phyloP scores from a whole-genome alignment of 2,888 invertebrate species.

The Trachelus stipa region DNA sequence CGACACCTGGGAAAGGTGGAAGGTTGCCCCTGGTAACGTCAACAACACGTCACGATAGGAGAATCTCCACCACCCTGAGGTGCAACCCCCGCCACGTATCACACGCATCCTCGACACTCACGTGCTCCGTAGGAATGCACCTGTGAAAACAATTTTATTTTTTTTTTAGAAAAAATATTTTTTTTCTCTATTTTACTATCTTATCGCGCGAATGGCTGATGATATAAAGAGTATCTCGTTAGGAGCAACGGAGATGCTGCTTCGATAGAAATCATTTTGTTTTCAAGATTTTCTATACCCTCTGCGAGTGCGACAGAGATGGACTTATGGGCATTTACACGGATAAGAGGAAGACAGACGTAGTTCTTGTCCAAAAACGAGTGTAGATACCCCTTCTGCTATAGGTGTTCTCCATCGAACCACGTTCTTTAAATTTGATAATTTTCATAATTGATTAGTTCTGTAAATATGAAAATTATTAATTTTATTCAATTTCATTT shows the following conservation, averaged over 20 bases:
- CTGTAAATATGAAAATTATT: not conserved
- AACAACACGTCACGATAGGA: constrained; percentile 51
- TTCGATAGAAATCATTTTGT: not conserved
- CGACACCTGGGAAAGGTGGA: constrained; percentile 54
- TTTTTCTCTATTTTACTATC: not conserved
- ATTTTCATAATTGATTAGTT: not conserved
- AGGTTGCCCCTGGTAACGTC: constrained; percentile 62
- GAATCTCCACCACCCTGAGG: not conserved
- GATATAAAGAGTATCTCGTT: not conserved
- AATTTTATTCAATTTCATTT: not conserved
- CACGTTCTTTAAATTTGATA: not conserved
- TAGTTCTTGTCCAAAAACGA: not conserved
- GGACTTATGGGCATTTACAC: not conserved
- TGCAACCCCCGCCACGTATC: constrained; percentile 3
- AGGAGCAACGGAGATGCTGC: not conserved
- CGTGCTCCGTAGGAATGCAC: not conserved
- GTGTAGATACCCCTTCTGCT: not conserved
- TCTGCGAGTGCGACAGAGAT: not conserved
- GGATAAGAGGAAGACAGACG: not conserved
- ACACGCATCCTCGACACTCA: constrained; percentile 9
- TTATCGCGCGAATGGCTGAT: not conserved
- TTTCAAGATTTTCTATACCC: not conserved
- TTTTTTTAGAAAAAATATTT: not conserved
- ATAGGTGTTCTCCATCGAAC: not conserved
- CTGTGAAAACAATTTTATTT: not conserved